Evolutionary conservation across 2,113 vertebrate genomes (phyloP).

Genomic region (Chroicocephalus ridibundus): DNA sequence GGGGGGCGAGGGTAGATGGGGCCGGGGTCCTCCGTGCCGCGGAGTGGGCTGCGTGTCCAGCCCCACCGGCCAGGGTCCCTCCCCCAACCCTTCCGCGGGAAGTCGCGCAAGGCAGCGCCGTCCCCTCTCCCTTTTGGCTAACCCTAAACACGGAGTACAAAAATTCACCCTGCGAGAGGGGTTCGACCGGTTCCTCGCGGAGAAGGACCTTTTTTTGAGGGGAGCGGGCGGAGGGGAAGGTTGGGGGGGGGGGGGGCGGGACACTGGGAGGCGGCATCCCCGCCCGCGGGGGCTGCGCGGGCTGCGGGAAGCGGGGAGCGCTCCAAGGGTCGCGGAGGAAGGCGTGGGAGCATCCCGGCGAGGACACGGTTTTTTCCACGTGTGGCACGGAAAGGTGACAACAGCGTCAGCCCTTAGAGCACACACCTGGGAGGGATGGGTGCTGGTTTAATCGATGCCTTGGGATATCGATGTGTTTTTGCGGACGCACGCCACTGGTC

Average conservation of each 20-base stretch:
- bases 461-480: constrained; percentile 28
- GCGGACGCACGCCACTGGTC: constrained; percentile 13
- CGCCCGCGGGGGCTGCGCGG: background rate
- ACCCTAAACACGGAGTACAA: background rate
- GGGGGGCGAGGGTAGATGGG: no score
- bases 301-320: background rate
- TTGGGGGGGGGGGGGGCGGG: rapidly evolving
- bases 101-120: background rate
- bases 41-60: background rate
- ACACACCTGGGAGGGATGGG: background rate
- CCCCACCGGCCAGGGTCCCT: background rate
- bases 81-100: rapidly evolving
- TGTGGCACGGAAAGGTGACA: background rate
- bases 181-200: background rate
- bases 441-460: constrained; percentile 48
- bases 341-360: constrained; percentile 3
- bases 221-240: rapidly evolving
- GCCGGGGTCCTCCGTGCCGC: rapidly evolving
- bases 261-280: background rate
- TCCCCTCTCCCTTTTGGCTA: constrained; percentile 20
- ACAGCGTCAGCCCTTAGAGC: background rate
- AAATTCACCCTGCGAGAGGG: background rate
- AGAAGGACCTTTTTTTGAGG: background rate
- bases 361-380: background rate
- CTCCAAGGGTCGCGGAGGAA: constrained; percentile 2